Percentiles rank a stretch among this genome's conserved stretches.
phyloP scores from a whole-genome alignment of 2,113 vertebrate genomes.

The Pelvicachromis taeniatus region DNA sequence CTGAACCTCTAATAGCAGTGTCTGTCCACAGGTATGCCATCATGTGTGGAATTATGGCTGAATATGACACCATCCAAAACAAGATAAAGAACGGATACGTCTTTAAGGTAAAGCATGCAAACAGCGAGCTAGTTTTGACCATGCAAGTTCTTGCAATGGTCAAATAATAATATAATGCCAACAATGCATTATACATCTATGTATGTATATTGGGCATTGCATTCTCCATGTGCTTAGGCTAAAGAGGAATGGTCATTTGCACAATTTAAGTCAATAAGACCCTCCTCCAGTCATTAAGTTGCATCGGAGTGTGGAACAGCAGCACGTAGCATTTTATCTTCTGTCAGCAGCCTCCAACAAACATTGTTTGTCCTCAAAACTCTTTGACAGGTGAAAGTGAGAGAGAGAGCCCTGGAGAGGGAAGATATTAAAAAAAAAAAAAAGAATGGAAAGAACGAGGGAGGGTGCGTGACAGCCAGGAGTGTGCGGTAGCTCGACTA shows the following conservation, averaged over 20 bases:
- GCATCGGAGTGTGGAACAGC: conserved; percentile 42
- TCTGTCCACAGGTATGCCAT: conserved; percentile 85
- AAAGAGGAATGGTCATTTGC: neutral
- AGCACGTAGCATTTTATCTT: conserved; percentile 54
- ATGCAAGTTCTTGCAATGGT: neutral
- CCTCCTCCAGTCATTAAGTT: conserved; percentile 22
- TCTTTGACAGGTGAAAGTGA: conserved; percentile 47
- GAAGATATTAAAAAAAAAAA: neutral
- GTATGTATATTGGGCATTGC: neutral
- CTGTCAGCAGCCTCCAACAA: conserved; percentile 51
- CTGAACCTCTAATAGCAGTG: neutral
- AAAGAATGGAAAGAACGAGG: conserved; percentile 4
- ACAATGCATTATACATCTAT: neutral
- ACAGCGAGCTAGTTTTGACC: neutral
- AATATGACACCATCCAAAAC: conserved; percentile 92
- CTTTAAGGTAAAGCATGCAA: conserved; percentile 83
- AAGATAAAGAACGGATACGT: conserved; percentile 92
- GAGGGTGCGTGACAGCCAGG: conserved; percentile 9
- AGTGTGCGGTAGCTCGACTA: neutral
- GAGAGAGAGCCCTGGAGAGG: neutral
- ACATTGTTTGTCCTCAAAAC: conserved; percentile 37
- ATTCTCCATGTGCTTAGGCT: neutral
- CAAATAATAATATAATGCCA: neutral
- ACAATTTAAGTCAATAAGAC: neutral
- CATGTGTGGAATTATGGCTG: conserved; percentile 90